Evolutionary conservation across 2,888 invertebrate species (phyloP), one percentile per base, ranked within the genome.

Genomic region (Pogonocherus hispidulus): DNA sequence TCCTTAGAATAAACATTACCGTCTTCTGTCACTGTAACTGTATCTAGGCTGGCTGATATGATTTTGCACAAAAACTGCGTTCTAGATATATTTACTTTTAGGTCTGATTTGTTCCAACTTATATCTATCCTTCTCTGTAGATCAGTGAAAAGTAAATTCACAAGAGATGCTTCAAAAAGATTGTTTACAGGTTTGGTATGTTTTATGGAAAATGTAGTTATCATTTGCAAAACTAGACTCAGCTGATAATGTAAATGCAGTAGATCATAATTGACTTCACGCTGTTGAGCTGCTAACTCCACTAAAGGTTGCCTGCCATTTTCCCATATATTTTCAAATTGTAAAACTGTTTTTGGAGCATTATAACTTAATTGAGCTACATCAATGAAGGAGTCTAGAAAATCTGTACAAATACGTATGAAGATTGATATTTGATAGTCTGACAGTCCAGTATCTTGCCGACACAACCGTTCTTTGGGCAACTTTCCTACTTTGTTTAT

Each of bases 381-480:
- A 78, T 87, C 80, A 59, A 87, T 78, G 77, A 88, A 90, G 19
- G 80, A 79, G 51, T 86, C 85, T 52, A 90, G 84, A 80, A 89
- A 90, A 47, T 83, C 82, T 0, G 87, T 86, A 2, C 85, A 85
- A 6, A 85, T 84, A 76, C 86, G 82, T 3, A 89, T 82, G 76
- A 90, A 89, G 46, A 81, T 80, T 3, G 86, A 78, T 75, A 94
- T 86, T 77, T 90, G 89, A 1, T 88, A 86, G 73, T 92, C 91
- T 3, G 91, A 89, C 71, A 94, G 87, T 9, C 93, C 93, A 20
- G 93, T 88, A 73, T 93, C 93, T 86, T 94, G 94, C 66, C 90
- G 86, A 76, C 95, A 95, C 57, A 96, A 86, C 72, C 93, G 89
- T 78, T 96, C 96, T 84, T 94, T 95, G 0, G 96, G 96, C 57